Evolutionary conservation across 2,888 invertebrate species (phyloP).

Genomic region (Patella depressa): DNA sequence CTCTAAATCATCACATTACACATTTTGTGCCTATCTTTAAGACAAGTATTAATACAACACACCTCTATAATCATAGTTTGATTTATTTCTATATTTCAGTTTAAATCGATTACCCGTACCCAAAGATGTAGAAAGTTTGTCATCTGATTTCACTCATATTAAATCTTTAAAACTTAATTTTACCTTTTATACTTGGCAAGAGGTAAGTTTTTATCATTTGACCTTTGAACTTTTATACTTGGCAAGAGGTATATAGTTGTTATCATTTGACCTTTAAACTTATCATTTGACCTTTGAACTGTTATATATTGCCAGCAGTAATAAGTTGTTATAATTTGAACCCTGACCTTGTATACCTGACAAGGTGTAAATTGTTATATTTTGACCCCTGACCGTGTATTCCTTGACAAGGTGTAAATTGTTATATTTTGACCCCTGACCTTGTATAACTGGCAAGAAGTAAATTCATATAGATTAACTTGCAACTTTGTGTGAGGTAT

Average conservation of each 20-base stretch:
- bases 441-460: slow-evolving; percentile 81
- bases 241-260: too few relatives aligned
- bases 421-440: slow-evolving; percentile 66
- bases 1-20: too few relatives aligned
- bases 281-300: neutral
- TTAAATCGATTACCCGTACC: slow-evolving; percentile 83
- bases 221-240: too few relatives aligned
- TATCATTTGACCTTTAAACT: slow-evolving; percentile 70
- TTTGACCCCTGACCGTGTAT: too few relatives aligned
- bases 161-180: slow-evolving; percentile 79
- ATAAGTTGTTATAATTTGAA: too few relatives aligned
- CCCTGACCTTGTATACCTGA: slow-evolving; percentile 81
- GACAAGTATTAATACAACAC: neutral
- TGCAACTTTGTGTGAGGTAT: too few relatives aligned
- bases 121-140: slow-evolving; percentile 71
- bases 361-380: slow-evolving; percentile 74
- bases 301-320: too few relatives aligned
- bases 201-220: slow-evolving; percentile 72
- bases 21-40: too few relatives aligned
- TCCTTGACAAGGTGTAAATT: too few relatives aligned
- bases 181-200: slow-evolving; percentile 81
- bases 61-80: neutral
- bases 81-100: slow-evolving; percentile 73
- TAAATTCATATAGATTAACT: slow-evolving; percentile 64
- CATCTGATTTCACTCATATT: slow-evolving; percentile 77